These are phyloP conservation scores for Oostethus manadensis DNA, from an alignment of 2,113 vertebrate genomes.

Conservation along the genomic window DNA sequence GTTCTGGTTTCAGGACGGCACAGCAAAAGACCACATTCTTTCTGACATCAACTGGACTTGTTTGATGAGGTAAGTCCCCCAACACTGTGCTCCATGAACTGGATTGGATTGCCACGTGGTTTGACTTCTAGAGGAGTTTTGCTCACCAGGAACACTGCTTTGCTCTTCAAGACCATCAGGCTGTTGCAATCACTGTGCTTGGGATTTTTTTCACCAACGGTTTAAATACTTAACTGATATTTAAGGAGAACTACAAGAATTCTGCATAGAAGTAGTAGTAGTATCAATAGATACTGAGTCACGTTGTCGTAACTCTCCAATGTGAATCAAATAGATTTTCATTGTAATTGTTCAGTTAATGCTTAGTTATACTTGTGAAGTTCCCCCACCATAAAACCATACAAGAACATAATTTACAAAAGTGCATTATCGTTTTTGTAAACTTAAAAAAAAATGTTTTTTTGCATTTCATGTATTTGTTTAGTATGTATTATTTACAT, in stretches of 20 bases:
- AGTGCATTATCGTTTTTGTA: too few relatives aligned
- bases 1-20: slow-evolving; percentile 20
- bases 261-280: neutral
- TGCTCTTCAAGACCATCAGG: neutral
- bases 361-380: neutral
- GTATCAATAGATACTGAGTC: neutral
- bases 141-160: neutral
- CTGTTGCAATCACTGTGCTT: too few relatives aligned
- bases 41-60: slow-evolving; percentile 9
- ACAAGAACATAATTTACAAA: too few relatives aligned
- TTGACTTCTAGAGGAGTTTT: slow-evolving; percentile 4
- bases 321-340: neutral
- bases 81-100: slow-evolving; percentile 1
- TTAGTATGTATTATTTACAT: too few relatives aligned
- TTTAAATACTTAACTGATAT: too few relatives aligned
- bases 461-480: too few relatives aligned
- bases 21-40: slow-evolving; percentile 5
- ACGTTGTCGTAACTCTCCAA: neutral
- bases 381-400: neutral
- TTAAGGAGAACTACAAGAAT: neutral
- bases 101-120: slow-evolving; percentile 34
- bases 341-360: neutral
- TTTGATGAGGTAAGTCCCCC: slow-evolving; percentile 44
- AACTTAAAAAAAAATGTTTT: too few relatives aligned
- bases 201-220: too few relatives aligned